These are phyloP conservation scores for Buathra laborator DNA, from an alignment of 2,888 invertebrate species.

Conservation along the genomic window DNA sequence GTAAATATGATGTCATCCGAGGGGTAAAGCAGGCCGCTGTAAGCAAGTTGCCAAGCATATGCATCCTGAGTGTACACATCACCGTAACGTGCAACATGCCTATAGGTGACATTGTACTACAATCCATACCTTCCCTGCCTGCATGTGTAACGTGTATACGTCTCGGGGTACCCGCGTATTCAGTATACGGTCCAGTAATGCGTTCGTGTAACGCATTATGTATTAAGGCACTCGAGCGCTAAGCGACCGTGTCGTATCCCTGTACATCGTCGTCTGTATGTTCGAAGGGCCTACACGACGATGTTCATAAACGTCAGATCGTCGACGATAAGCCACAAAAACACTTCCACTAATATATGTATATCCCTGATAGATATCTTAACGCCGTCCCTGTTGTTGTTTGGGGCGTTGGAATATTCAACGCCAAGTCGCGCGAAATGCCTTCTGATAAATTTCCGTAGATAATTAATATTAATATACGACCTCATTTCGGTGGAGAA, in stretches of 20 bases:
- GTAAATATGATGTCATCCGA: conserved; percentile 14
- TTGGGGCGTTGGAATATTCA: not conserved
- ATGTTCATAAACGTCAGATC: not conserved
- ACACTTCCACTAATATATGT: not conserved
- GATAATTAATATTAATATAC: conserved; percentile 8
- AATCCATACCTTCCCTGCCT: not conserved
- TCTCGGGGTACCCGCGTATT: not conserved
- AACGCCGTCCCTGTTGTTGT: not conserved
- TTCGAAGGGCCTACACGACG: not conserved
- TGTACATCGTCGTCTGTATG: not conserved
- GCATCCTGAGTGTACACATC: not conserved
- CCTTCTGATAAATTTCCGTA: not conserved
- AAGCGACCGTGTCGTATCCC: conserved; percentile 9
- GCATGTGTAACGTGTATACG: conserved; percentile 1
- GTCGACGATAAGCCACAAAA: too few relatives aligned
- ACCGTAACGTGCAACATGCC: not conserved
- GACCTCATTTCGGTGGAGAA: not conserved
- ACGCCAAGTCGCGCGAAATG: not conserved
- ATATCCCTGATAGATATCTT: not conserved
- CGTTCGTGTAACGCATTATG: conserved; percentile 13
- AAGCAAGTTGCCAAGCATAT: not conserved
- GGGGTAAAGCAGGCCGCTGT: not conserved
- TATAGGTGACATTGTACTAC: conserved; percentile 15
- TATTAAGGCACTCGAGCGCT: conserved; percentile 21
- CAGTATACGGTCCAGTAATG: not conserved